A percentile compares a stretch with the other conserved stretches of the same genome.
These are phyloP conservation scores for Eremophila alpestris DNA, from an alignment of 2,797 vertebrate species.

Conservation along the genomic window DNA sequence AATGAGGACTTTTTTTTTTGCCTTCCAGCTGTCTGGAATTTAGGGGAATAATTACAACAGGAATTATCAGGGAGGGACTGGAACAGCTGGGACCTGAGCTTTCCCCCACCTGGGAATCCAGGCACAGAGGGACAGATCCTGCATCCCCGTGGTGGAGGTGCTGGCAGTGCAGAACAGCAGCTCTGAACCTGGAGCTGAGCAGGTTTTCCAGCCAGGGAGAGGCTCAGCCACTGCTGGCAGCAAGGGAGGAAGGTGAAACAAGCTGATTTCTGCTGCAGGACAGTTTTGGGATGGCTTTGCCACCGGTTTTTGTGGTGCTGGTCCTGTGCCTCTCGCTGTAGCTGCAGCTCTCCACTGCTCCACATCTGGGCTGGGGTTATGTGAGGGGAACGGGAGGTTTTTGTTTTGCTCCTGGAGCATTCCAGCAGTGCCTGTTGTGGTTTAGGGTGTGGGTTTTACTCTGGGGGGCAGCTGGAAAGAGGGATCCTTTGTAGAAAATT, in stretches of 20 bases:
- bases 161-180: neutral
- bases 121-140: neutral
- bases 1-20: neutral
- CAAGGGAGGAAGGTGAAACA: neutral
- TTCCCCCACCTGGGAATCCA: neutral
- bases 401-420: slow-evolving; percentile 33
- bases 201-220: neutral
- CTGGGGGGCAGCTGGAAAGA: neutral
- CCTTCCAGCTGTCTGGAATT: slow-evolving; percentile 22
- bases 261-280: neutral
- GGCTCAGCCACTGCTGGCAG: neutral
- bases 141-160: accelerated
- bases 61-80: slow-evolving; percentile 20
- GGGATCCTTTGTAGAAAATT: neutral
- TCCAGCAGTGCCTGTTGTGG: slow-evolving; percentile 11
- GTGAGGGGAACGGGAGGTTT: neutral
- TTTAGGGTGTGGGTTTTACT: slow-evolving; percentile 22
- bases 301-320: no score
- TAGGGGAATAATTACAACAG: neutral
- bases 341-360: neutral
- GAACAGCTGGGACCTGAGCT: slow-evolving; percentile 10
- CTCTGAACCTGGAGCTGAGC: neutral
- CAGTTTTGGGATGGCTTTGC: neutral
- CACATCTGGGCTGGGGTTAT: slow-evolving; percentile 12
- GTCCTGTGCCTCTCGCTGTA: neutral